Percentiles rank a stretch among this genome's conserved stretches.
Evolutionary conservation across 1,140 invertebrate species (phyloP).

Genomic region (Ceratoteleas bidentatus): DNA sequence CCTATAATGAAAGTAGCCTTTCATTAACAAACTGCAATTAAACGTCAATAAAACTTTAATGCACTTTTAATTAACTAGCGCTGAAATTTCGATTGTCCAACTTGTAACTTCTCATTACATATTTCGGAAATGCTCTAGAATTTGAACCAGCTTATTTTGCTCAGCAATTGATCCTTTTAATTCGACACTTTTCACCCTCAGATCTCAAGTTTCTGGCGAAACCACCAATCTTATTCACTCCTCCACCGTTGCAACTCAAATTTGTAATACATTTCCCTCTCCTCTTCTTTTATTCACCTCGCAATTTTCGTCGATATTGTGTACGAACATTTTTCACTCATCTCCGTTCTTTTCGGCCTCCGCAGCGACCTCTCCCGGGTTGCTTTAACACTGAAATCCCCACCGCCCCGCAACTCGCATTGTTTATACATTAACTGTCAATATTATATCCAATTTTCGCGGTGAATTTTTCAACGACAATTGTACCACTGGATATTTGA

Average conservation of each 20-base stretch:
- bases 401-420: background rate
- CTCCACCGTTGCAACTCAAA: background rate
- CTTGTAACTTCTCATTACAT: too few relatives aligned
- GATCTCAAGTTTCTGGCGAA: background rate
- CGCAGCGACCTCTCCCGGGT: background rate
- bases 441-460: conserved; percentile 33
- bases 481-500: conserved; percentile 58
- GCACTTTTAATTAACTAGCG: too few relatives aligned
- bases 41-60: too few relatives aligned
- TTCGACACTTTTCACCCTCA: background rate
- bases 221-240: background rate
- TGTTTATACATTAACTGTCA: conserved; percentile 10
- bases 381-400: background rate
- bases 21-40: too few relatives aligned
- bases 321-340: background rate
- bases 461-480: conserved; percentile 47
- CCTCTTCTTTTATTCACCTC: conserved; percentile 1
- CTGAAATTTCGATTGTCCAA: too few relatives aligned
- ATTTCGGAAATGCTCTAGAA: too few relatives aligned
- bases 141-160: too few relatives aligned
- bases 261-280: background rate
- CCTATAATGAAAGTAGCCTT: too few relatives aligned
- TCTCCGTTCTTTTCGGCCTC: background rate
- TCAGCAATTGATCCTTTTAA: too few relatives aligned
- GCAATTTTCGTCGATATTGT: background rate